phyloP scores from a whole-genome alignment of 2,888 invertebrate genomes.

The Chrysina gloriosa region DNA sequence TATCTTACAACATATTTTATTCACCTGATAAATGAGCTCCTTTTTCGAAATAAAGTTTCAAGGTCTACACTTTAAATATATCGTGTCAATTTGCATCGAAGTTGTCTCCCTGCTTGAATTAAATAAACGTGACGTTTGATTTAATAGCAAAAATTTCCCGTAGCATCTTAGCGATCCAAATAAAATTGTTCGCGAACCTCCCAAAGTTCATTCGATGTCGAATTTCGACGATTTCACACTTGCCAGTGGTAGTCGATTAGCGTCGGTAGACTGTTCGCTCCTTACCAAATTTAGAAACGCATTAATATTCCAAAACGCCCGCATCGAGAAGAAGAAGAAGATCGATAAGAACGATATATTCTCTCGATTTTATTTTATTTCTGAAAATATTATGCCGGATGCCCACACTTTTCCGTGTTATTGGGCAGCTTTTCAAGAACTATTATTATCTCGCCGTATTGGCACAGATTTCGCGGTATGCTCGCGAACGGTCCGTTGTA shows the following conservation, averaged over 20 bases:
- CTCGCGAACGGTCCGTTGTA: neutral
- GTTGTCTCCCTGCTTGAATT: no score
- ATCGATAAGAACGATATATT: conserved; percentile 28
- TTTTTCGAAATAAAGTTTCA: no score
- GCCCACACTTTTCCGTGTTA: conserved; percentile 40
- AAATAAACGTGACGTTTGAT: no score
- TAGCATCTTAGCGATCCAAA: no score
- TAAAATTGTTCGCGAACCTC: no score
- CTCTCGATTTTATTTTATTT: conserved; percentile 8
- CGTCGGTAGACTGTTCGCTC: neutral
- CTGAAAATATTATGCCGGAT: conserved; percentile 15
- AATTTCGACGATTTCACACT: neutral
- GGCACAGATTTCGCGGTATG: conserved; percentile 36
- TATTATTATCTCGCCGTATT: conserved; percentile 42
- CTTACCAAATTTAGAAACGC: conserved; percentile 16
- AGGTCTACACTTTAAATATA: no score
- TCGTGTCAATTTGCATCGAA: no score
- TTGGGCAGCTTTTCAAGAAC: conserved; percentile 42
- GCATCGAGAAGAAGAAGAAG: neutral
- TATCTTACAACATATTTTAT: no score
- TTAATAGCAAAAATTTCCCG: no score
- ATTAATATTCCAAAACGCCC: neutral
- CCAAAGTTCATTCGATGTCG: neutral
- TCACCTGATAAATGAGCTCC: no score
- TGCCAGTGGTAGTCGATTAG: neutral